Evolutionary conservation across 1,140 invertebrate species (phyloP).

Genomic region (Meloidogyne floridensis): DNA sequence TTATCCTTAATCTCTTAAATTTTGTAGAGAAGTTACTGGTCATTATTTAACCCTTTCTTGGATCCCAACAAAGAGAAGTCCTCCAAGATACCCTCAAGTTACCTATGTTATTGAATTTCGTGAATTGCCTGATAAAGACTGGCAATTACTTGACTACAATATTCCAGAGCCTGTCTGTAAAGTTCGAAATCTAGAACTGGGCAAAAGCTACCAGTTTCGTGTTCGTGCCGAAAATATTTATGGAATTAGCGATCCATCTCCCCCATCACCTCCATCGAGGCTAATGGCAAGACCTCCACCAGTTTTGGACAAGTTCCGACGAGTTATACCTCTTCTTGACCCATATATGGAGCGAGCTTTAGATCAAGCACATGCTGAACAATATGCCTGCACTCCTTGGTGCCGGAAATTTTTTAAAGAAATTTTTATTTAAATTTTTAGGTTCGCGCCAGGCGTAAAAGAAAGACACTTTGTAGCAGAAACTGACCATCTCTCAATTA

Average conservation of each 20-base stretch:
- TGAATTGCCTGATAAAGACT: conserved; percentile 65
- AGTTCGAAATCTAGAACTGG: conserved; percentile 64
- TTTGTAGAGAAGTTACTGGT: conserved; percentile 57
- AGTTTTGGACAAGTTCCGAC: conserved; percentile 62
- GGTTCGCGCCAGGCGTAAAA: conserved; percentile 62
- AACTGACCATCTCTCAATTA: conserved; percentile 59
- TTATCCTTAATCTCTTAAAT: not conserved
- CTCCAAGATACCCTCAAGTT: conserved; percentile 64
- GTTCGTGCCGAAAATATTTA: conserved; percentile 92
- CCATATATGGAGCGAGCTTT: conserved; percentile 63
- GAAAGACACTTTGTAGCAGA: conserved; percentile 65
- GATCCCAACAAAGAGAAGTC: conserved; percentile 64
- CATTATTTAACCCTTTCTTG: conserved; percentile 65
- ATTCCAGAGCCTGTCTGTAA: conserved; percentile 66
- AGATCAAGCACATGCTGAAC: conserved; percentile 57
- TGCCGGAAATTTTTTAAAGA: not conserved
- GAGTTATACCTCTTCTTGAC: conserved; percentile 63
- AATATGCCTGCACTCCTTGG: conserved; percentile 50
- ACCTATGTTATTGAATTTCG: conserved; percentile 66
- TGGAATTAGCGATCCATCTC: conserved; percentile 89
- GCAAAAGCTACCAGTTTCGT: conserved; percentile 73
- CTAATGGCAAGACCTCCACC: conserved; percentile 63
- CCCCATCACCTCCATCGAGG: conserved; percentile 63
- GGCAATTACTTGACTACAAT: conserved; percentile 65
- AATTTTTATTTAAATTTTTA: conserved; percentile 52